These are phyloP conservation scores for Crossocerus cetratus DNA, from an alignment of 2,888 invertebrate species.

Conservation along the genomic window DNA sequence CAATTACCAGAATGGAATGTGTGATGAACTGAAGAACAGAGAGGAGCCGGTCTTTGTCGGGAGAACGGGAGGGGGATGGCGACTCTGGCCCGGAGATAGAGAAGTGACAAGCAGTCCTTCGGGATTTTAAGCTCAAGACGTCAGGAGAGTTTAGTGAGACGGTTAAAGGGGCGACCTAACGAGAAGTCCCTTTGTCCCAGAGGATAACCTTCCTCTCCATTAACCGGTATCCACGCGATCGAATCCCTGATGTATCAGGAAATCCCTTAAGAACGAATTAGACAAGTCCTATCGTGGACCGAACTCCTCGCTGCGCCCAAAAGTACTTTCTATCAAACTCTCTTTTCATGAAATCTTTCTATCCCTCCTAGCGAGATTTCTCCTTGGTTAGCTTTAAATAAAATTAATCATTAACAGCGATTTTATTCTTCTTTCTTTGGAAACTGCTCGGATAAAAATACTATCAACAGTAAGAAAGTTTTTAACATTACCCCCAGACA, in stretches of 20 bases:
- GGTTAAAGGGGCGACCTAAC: constrained; percentile 56
- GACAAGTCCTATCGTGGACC: constrained; percentile 29
- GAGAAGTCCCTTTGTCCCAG: constrained; percentile 58
- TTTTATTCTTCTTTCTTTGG: too few species aligned
- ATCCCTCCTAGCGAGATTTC: not conserved
- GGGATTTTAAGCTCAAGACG: constrained; percentile 62
- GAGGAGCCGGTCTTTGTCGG: not conserved
- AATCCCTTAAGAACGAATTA: constrained; percentile 51
- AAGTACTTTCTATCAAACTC: not conserved
- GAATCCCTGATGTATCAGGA: constrained; percentile 43
- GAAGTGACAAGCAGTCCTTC: constrained; percentile 60
- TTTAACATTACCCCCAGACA: too few species aligned
- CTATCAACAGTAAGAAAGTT: too few species aligned
- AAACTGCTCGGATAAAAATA: too few species aligned
- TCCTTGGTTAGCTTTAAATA: too few species aligned
- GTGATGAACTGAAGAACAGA: constrained; percentile 48
- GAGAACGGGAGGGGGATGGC: constrained; percentile 32
- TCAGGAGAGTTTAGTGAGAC: constrained; percentile 62
- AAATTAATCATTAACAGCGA: too few species aligned
- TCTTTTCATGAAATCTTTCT: constrained; percentile 7
- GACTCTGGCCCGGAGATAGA: constrained; percentile 38
- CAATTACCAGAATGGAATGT: constrained; percentile 60
- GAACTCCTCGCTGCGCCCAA: constrained; percentile 1
- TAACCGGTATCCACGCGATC: constrained; percentile 42
- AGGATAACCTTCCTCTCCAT: constrained; percentile 56